Evolutionary conservation across 2,797 vertebrate genomes (phyloP).

Genomic region (Paratrypauchen microcephalus): DNA sequence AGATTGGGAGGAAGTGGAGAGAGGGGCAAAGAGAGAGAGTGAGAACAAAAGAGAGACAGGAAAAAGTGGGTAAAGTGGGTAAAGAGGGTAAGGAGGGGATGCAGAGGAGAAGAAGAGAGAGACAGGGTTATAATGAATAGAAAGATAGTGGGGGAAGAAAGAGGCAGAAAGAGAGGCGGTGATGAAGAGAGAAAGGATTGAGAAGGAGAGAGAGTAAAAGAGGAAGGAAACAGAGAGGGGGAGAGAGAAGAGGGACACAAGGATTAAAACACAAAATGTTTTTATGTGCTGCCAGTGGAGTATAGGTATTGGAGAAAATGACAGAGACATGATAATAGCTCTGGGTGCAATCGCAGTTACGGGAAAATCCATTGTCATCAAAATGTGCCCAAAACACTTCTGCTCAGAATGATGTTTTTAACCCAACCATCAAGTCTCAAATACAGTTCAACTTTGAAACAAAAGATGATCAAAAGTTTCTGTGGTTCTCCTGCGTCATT

Average conservation of each 20-base stretch:
- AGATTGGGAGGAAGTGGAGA: no score
- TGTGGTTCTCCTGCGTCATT: not conserved
- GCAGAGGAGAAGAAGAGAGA: not conserved
- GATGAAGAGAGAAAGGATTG: no score
- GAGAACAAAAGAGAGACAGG: no score
- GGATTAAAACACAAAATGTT: slow-evolving; percentile 51
- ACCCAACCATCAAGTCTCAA: slow-evolving; percentile 30
- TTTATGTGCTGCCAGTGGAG: slow-evolving; percentile 21
- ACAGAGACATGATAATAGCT: slow-evolving; percentile 23
- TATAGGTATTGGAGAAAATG: slow-evolving; percentile 25
- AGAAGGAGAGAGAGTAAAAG: not conserved
- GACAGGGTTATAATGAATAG: slow-evolving; percentile 25
- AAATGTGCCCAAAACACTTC: slow-evolving; percentile 12
- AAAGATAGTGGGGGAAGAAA: no score
- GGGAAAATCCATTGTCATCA: slow-evolving; percentile 14
- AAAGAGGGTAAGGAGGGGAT: slow-evolving; percentile 10
- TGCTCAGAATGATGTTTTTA: slow-evolving; percentile 19
- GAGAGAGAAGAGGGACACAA: slow-evolving; percentile 34
- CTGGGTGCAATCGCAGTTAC: slow-evolving; percentile 15
- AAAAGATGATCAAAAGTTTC: not conserved
- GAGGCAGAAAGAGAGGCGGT: not conserved
- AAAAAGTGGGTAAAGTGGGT: no score
- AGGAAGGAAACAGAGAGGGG: slow-evolving; percentile 22
- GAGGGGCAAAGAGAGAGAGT: no score
- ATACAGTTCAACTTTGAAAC: slow-evolving; percentile 15